Conservation (phyloP, 2,888 invertebrate genomes). For the Rhagonycha fulva region DNA sequence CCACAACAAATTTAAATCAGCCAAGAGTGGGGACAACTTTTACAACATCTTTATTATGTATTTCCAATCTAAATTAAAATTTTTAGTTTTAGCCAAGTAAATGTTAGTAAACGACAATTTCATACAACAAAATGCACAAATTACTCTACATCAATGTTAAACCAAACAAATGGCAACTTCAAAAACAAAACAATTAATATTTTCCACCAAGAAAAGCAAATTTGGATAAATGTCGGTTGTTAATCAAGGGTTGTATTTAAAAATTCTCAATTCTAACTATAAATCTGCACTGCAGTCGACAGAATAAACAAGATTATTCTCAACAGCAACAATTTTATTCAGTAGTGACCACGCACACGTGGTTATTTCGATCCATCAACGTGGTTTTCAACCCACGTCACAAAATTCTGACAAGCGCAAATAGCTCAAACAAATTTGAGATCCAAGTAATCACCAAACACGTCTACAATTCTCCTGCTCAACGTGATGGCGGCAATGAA, state of each 20-base stretch:
- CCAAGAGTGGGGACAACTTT: background rate
- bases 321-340: background rate
- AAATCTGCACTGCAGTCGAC: background rate
- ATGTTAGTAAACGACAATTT: background rate
- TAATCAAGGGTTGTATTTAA: background rate
- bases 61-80: background rate
- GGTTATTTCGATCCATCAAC: constrained; percentile 18
- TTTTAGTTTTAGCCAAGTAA: background rate
- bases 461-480: constrained; percentile 33
- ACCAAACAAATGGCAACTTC: background rate
- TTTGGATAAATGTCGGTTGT: background rate
- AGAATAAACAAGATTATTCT: background rate
- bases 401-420: constrained; percentile 39
- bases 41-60: background rate
- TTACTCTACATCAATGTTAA: background rate
- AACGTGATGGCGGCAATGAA: constrained; percentile 48
- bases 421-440: constrained; percentile 35
- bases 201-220: background rate
- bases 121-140: background rate
- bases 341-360: background rate
- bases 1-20: background rate
- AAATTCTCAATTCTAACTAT: background rate
- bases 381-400: constrained; percentile 47
- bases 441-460: constrained; percentile 35
- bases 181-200: background rate